Base-by-base conservation (phyloP, 1,140 invertebrate genomes). In the Pinna nobilis region DNA sequence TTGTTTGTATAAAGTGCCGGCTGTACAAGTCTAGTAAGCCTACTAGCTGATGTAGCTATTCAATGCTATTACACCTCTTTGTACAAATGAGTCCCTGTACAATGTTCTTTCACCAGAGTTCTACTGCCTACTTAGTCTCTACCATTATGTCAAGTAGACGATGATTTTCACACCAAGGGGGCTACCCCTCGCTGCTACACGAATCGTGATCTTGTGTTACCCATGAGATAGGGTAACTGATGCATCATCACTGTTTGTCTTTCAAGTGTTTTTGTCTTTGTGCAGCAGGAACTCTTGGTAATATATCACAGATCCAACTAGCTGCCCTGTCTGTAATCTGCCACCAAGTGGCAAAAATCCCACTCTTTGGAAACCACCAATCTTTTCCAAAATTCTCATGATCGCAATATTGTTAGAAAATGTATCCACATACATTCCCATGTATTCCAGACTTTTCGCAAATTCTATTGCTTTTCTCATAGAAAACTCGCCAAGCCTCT, bases 321-420 rank as follows among this genome's bases (percentile, higher is more conserved):
- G 33, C 15, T 59, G 13, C 7, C 76, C 80, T 25, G 79, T 68
- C 28, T 77, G 78, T 32, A 81, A 64, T 11, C 69, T 50, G 7
- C 82, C 82, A 2, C 74, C 82, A 64, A 83, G 76, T 57, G 82
- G 82, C 15, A 84, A 67, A 75, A 69, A 82, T 13, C 82, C 82
- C 7, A 82, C 78, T 23, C 71, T 59, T 11, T 32, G 7, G 55
- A 83, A 77, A 11, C 80, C 80, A 1, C 76, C 80, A 2, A 82
- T 44, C 13, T 66, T 77, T n/a, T 77, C 68, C 9, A 83, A 61
- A 55, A 83, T 82, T 33, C 66, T 70, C 20, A 76, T 74, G 61
- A 82, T 76, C 13, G 76, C 74, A 0, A 37, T 47, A 63, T 83
- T 83, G 66, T 83, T 83, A 47, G 67, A 75, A 70, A 83, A 83